Base-by-base conservation (phyloP, 2,888 invertebrate species). In the Cheilosia variabilis region DNA sequence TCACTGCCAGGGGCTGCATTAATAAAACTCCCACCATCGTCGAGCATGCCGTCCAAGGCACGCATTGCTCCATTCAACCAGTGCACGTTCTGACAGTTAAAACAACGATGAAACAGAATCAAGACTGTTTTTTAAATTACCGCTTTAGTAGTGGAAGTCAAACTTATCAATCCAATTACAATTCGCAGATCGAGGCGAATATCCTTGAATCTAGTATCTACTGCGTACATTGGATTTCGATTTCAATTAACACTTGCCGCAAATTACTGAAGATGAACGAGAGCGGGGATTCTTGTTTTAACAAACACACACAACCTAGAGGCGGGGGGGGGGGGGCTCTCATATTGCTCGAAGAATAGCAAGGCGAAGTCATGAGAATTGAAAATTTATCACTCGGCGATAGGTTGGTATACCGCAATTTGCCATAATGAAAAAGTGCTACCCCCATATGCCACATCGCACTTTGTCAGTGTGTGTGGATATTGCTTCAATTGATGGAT, bases 211-310 rank as follows among this genome's bases (percentile, higher is more conserved):
- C 52, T 15, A 37, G 47, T n/a, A 52, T 58, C 52, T 43, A 31
- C 43, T 43, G 17, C n/a, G 52, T 73, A 60, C 45, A 65, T 65
- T 65, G 69, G 43, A 71, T 84, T 84, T 84, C 84, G 43, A 71
- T 84, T 84, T 84, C 84, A 84, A 79, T 84, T 84, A 84, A 84
- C 83, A 75, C 80, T 77, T 63, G 68, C 63, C 63, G 52, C 50
- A 43, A 63, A 57, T 63, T 45, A 47, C 34, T 68, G 34, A 69
- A 75, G 71, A 66, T 24, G 50, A 71, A 84, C 53, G 69, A 63
- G 69, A 69, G 2, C n/a, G 31, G 10, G 37, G 4, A 50, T 15
- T 22, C 34, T 37, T 52, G 62, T 19, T 55, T 50, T 63, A 13
- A 7, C 43, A 62, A 31, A n/a, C 43, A 63, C 27, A 19, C 19